Evolutionary conservation across 2,797 vertebrate species (phyloP), one percentile per base, ranked within the genome.

Genomic region (Cyprinodon diabolis): DNA sequence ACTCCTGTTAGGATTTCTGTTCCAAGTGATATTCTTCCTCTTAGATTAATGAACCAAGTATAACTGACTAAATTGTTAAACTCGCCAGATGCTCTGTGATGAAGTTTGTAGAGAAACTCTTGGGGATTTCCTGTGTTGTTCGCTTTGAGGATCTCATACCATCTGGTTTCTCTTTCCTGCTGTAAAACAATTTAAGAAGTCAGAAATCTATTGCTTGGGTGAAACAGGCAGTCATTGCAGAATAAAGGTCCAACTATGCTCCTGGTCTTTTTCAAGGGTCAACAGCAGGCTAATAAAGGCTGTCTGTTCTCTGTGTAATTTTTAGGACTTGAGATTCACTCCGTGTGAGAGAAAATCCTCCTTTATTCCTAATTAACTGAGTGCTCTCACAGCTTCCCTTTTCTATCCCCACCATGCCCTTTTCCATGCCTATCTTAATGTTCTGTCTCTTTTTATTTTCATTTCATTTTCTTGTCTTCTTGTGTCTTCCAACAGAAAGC

Each of bases 401-500:
- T 72, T 45, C 60, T 54, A 60, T 62, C 54, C 57, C 40, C 45
- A n/a, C 21, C 6, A n/a, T 11, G 57, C 57, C 35, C 66, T 62
- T 43, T 66, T 72, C 55, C 60, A 72, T 21, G 14, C 60, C 65
- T 51, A 35, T 68, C 70, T 74, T 37, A 47, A 54, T 69, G 14
- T 30, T 35, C 49, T 4, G 48, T 37, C n/a, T 54, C 40, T 21
- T 54, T 30, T 4, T 68, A 66, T 60, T 77, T 30, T 87, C 2
- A 30, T 45, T 66, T 75, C 77, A 25, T 70, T 69, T 58, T 40
- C 40, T 23, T 12, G 23, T 85, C 57, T 68, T 43, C 47, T 48
- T 71, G 66, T 87, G 66, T 84, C 76, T 78, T 74, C 88, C 86
- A 86, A 91, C 94, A 96, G 95, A 97, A 96, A 90, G 95, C 94